Percentiles rank a stretch among this genome's conserved stretches.
Evolutionary conservation across 2,797 vertebrate species (phyloP).

Genomic region (Pagetopsis macropterus): DNA sequence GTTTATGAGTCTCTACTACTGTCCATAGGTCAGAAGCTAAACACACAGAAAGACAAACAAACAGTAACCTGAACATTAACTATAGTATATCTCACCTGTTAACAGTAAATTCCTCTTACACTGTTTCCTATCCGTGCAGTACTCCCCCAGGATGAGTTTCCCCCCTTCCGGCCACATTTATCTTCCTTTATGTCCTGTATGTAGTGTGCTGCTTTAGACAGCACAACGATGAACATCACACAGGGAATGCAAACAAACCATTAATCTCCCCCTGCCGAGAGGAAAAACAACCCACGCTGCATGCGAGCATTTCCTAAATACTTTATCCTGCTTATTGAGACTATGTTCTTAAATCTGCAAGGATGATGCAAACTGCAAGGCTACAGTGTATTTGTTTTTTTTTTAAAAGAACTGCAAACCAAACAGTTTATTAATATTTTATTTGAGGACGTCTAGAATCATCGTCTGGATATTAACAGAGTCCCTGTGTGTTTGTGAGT

Average conservation of each 20-base stretch:
- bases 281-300: conserved; percentile 35
- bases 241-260: conserved; percentile 67
- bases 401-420: conserved; percentile 26
- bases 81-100: conserved; percentile 14
- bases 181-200: conserved; percentile 53
- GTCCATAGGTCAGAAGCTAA: conserved; percentile 27
- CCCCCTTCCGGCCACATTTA: conserved; percentile 34
- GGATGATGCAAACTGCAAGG: conserved; percentile 33
- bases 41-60: conserved; percentile 29
- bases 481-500: conserved; percentile 10
- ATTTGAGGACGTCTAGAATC: conserved; percentile 21
- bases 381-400: conserved; percentile 28
- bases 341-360: not conserved
- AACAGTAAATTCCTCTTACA: conserved; percentile 22
- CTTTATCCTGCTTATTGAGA: conserved; percentile 36
- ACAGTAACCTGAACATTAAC: conserved; percentile 22
- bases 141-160: conserved; percentile 9
- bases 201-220: conserved; percentile 48
- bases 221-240: conserved; percentile 36
- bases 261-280: conserved; percentile 54
- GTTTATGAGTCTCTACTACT: not conserved
- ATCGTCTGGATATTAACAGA: conserved; percentile 16
- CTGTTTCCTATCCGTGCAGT: conserved; percentile 5
- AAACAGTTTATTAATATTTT: conserved; percentile 50
- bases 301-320: conserved; percentile 38